These are phyloP conservation scores for Ligdia adustata DNA, from an alignment of 2,888 invertebrate genomes.

Conservation along the genomic window DNA sequence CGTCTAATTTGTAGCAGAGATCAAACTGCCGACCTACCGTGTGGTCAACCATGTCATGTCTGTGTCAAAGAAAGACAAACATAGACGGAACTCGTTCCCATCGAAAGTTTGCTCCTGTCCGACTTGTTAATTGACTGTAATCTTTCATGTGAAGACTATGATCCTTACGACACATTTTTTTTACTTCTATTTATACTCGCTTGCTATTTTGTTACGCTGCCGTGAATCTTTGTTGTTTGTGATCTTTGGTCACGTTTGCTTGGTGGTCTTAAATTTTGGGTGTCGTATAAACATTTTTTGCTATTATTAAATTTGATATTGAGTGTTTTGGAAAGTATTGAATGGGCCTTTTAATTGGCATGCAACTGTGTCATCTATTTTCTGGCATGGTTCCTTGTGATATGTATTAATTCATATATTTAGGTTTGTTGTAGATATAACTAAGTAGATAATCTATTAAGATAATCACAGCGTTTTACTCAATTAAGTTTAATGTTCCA, in stretches of 20 bases:
- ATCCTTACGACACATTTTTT: slow-evolving; percentile 36
- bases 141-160: slow-evolving; percentile 64
- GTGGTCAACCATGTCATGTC: slow-evolving; percentile 40
- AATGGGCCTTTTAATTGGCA: not conserved
- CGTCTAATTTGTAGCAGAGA: not conserved
- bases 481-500: too few species aligned
- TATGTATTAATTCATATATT: too few species aligned
- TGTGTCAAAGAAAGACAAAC: slow-evolving; percentile 52
- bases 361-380: too few species aligned
- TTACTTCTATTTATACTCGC: slow-evolving; percentile 44
- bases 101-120: slow-evolving; percentile 57
- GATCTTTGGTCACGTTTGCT: slow-evolving; percentile 52
- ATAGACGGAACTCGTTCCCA: slow-evolving; percentile 54
- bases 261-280: slow-evolving; percentile 48
- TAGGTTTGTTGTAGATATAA: too few species aligned
- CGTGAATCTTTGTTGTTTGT: slow-evolving; percentile 51
- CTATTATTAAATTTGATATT: not conserved
- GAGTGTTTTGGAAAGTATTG: not conserved
- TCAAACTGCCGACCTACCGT: slow-evolving; percentile 21
- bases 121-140: slow-evolving; percentile 70
- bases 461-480: too few species aligned
- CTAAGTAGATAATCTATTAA: too few species aligned
- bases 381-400: too few species aligned
- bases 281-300: slow-evolving; percentile 18
- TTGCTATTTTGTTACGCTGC: slow-evolving; percentile 72